Evolutionary conservation across 2,888 invertebrate species (phyloP).

Genomic region (Platycheirus albimanus): DNA sequence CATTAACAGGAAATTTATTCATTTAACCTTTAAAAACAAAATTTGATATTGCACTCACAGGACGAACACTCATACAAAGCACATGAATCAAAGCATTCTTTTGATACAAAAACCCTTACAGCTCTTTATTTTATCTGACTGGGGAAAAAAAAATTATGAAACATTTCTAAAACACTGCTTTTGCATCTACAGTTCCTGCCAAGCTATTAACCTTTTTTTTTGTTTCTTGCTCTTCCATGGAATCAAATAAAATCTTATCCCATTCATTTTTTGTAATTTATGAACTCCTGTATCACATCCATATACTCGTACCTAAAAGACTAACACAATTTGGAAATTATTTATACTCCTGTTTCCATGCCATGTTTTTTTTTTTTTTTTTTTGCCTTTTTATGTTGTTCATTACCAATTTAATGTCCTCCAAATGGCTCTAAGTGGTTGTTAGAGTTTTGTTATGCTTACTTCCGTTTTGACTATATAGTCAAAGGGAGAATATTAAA

Average conservation of each 20-base stretch:
- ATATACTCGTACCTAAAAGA: neutral
- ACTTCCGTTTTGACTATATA: conserved; percentile 9
- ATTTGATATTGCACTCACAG: neutral
- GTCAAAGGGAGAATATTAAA: conserved; percentile 34
- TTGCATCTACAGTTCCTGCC: conserved; percentile 18
- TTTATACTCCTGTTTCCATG: conserved; percentile 58
- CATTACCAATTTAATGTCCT: conserved; percentile 69
- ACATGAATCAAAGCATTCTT: neutral
- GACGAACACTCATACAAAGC: neutral
- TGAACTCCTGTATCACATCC: conserved; percentile 52
- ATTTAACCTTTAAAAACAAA: neutral
- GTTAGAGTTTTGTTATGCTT: conserved; percentile 50
- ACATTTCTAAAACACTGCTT: conserved; percentile 22
- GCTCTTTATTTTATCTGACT: conserved; percentile 16
- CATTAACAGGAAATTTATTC: neutral
- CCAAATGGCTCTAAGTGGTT: conserved; percentile 53
- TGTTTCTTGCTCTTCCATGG: neutral
- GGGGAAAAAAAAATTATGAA: conserved; percentile 23
- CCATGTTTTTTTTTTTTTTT: conserved; percentile 30
- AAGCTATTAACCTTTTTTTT: conserved; percentile 5
- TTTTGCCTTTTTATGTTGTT: conserved; percentile 60
- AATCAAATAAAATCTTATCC: conserved; percentile 51
- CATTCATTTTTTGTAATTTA: conserved; percentile 61
- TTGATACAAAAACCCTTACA: neutral
- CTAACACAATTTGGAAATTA: conserved; percentile 56